These are phyloP conservation scores for Trichogramma pretiosum DNA, from an alignment of 1,140 invertebrate species.

Conservation along the genomic window DNA sequence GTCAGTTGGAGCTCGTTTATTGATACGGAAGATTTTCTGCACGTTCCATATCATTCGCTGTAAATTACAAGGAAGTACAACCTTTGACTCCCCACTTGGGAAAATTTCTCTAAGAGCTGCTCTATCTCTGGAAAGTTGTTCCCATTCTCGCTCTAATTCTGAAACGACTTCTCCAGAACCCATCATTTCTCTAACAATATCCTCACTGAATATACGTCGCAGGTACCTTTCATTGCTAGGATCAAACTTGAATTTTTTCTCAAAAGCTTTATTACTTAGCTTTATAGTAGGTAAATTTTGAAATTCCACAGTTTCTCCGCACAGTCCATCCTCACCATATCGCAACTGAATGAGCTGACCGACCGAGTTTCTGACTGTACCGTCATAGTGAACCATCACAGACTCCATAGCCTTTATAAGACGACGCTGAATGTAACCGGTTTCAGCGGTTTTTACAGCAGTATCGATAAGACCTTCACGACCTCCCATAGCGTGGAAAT, in stretches of 20 bases:
- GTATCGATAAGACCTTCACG: constrained; percentile 99
- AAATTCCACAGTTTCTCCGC: constrained; percentile 92
- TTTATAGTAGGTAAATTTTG: constrained; percentile 93
- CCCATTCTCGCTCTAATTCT: constrained; percentile 93
- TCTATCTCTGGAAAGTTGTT: constrained; percentile 81
- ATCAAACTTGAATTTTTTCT: constrained; percentile 94
- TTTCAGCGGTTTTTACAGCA: constrained; percentile 99
- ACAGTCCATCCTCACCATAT: constrained; percentile 96
- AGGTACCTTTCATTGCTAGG: constrained; percentile 89
- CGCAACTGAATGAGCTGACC: constrained; percentile 94
- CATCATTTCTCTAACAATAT: constrained; percentile 87
- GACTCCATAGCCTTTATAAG: constrained; percentile 99
- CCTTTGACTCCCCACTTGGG: constrained; percentile 77
- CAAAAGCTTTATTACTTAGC: constrained; percentile 90
- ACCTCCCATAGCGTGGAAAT: constrained; percentile 99
- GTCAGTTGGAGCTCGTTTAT: constrained; percentile 86
- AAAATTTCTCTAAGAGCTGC: constrained; percentile 76
- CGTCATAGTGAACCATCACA: constrained; percentile 98
- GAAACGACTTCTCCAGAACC: constrained; percentile 85
- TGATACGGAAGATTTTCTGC: constrained; percentile 99
- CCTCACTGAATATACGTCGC: constrained; percentile 85
- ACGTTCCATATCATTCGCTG: constrained; percentile 99
- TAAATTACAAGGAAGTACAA: constrained; percentile 95
- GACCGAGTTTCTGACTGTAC: constrained; percentile 90
- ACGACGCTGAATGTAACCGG: constrained; percentile 98